A percentile compares a stretch with the other conserved stretches of the same genome.
These are phyloP conservation scores for Torymus auratus DNA, from an alignment of 2,888 invertebrate species.

Conservation along the genomic window DNA sequence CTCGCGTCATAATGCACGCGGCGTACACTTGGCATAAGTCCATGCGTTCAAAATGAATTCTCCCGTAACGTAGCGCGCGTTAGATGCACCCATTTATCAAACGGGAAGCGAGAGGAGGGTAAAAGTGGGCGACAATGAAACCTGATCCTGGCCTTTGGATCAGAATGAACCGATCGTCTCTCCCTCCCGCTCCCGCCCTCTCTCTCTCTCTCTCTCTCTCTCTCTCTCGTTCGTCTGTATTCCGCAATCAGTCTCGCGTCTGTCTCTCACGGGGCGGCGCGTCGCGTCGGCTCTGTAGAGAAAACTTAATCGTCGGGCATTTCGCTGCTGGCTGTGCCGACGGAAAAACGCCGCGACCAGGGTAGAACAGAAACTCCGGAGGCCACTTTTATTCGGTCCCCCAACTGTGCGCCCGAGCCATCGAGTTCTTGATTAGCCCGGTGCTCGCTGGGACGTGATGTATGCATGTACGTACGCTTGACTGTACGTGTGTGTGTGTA, in stretches of 20 bases:
- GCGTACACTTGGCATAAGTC: slow-evolving; percentile 47
- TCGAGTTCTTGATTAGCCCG: neutral
- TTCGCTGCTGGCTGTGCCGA: slow-evolving; percentile 55
- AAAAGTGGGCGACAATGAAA: slow-evolving; percentile 41
- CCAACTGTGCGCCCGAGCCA: neutral
- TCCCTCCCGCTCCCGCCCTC: slow-evolving; percentile 2
- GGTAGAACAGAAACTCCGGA: too few relatives aligned
- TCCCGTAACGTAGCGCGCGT: neutral
- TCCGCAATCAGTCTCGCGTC: slow-evolving; percentile 46
- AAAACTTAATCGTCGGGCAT: slow-evolving; percentile 67
- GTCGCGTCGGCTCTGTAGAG: slow-evolving; percentile 63
- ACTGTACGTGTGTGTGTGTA: too few relatives aligned
- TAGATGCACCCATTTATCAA: slow-evolving; percentile 14
- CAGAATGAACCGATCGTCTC: slow-evolving; percentile 41
- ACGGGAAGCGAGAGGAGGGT: neutral
- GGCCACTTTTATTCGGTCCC: too few relatives aligned
- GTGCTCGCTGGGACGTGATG: too few relatives aligned
- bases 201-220: slow-evolving; percentile 17
- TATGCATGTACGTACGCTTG: too few relatives aligned
- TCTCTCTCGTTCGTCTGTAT: slow-evolving; percentile 8
- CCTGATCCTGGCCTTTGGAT: slow-evolving; percentile 33
- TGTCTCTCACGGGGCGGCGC: slow-evolving; percentile 25
- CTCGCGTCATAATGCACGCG: slow-evolving; percentile 6
- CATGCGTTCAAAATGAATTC: slow-evolving; percentile 40
- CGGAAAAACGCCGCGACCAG: neutral